Base-by-base conservation (phyloP, 2,888 invertebrate genomes). In the Drosophila imparisetae region DNA sequence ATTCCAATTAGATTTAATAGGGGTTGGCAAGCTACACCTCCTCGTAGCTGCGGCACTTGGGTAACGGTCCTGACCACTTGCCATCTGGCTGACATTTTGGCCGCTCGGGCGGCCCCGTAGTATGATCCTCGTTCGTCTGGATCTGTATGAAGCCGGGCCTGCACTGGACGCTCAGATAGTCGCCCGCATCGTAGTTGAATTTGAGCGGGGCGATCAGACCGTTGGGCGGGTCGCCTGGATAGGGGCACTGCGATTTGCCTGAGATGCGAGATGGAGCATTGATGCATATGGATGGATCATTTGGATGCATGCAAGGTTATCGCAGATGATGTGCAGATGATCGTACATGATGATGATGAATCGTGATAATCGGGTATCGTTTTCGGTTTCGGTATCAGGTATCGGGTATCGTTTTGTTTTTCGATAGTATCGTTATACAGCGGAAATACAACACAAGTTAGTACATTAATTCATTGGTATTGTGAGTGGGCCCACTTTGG, bases 211-310 rank as follows among this genome's bases (percentile, higher is more conserved):
- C 95, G 85, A 96, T 94, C 65, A 95, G 93, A 7, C 96, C 96
- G 87, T 96, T 95, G 69, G 95, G 94, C 32, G 96, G 96, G 91
- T 96, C 96, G 15, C 96, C 96, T 11, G 96, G 94, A 91, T 96
- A 96, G 30, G 95, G 95, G 92, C 96, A 96, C 84, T 95, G 94
- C 45, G 95, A 95, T 93, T 95, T 95, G 93, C 96, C 96, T 96
- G 91, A 82, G 45, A 45, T 45, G 83, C 70, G 70, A 55, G 71
- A 62, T 61, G 64, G 49, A 53, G 65, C 59, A 75, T 78, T 59
- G 70, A 62, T 64, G 72, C 66, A 60, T 75, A 60, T 80, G 67
- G 81, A 69, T 71, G 67, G 66, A 42, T 61, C 78, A 72, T 74
- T 66, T 69, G 66, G 62, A 72, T 77, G 65, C 69, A 61, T 75